A percentile compares a stretch with the other conserved stretches of the same genome.
Evolutionary conservation across 2,797 vertebrate species (phyloP).

Genomic region (Odontamblyopus rebecca): DNA sequence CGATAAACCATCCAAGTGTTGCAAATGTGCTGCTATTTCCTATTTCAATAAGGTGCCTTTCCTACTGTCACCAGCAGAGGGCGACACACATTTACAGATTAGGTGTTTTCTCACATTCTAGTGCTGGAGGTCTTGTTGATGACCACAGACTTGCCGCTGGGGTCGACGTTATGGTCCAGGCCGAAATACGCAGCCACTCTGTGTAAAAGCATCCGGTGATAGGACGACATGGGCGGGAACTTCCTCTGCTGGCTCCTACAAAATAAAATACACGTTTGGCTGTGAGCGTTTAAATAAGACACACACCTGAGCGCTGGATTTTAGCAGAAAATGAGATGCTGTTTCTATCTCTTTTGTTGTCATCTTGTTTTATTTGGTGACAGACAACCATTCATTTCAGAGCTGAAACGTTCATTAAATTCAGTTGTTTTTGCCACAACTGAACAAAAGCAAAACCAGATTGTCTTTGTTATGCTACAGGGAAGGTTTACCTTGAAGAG

Average conservation of each 20-base stretch:
- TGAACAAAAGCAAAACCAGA: too few species aligned
- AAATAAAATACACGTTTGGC: not conserved
- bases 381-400: too few species aligned
- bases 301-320: too few species aligned
- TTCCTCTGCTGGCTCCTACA: slow-evolving; percentile 92
- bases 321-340: not conserved
- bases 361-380: too few species aligned
- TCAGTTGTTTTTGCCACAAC: too few species aligned
- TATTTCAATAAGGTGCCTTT: not conserved
- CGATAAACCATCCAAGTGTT: too few species aligned
- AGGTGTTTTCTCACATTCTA: slow-evolving; percentile 85
- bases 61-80: too few species aligned
- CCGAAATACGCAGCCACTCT: slow-evolving; percentile 98
- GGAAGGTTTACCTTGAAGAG: too few species aligned
- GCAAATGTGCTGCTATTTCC: not conserved
- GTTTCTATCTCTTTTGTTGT: too few species aligned
- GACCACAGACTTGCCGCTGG: slow-evolving; percentile 96
- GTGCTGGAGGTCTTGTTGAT: slow-evolving; percentile 99
- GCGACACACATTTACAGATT: too few species aligned
- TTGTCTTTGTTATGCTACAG: too few species aligned
- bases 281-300: not conserved
- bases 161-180: slow-evolving; percentile 98
- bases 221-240: slow-evolving; percentile 98
- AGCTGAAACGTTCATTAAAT: too few species aligned
- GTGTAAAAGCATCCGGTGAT: slow-evolving; percentile 97